Base-by-base conservation (phyloP, 2,113 vertebrate species). In the Dipodomys spectabilis region DNA sequence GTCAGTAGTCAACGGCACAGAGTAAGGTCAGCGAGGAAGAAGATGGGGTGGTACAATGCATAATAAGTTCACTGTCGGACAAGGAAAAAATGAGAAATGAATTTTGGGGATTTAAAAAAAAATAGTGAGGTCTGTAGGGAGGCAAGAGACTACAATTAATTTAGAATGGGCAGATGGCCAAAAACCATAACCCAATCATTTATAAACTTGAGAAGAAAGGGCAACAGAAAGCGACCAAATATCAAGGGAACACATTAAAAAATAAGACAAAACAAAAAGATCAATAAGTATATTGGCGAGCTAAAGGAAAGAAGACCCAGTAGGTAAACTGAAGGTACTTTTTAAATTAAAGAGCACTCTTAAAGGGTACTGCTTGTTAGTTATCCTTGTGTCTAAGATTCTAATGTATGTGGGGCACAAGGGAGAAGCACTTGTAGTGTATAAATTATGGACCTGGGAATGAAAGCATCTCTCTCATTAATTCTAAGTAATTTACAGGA, bases 271-370 rank as follows among this genome's bases (percentile, higher is more conserved):
- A 28, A 25, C n/a, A 44, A n/a, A 20, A 93, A 64, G 13, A 57
- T n/a, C 9, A 77, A 80, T 45, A 87, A 75, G 32, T 44, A 22
- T 74, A 94, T 60, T 30, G 30, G 11, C 5, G 94, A 20, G 60
- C 30, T 86, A 22, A 93, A 65, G 75, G 11, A 84, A 89, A 90
- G 20, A 92, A 90, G 86, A 92, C 44, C 23, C 82, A 74, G 39
- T 22, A 32, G 39, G 62, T 44, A 82, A 57, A 23, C 0, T 92
- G n/a, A 88, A 79, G 27, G 72, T 20, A 23, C 49, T 72, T 87
- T 82, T 53, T 72, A 77, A 80, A 75, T 30, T 93, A 64, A 16
- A 86, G 32, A 73, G 53, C 27, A 75, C 72, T 57, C 22, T 92
- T 65, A 39, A 67, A 93, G 10, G 32, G 86, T 1, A 30, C 30